Evolutionary conservation across 2,113 vertebrate species (phyloP).

Genomic region (Apistogramma diplotaenia): DNA sequence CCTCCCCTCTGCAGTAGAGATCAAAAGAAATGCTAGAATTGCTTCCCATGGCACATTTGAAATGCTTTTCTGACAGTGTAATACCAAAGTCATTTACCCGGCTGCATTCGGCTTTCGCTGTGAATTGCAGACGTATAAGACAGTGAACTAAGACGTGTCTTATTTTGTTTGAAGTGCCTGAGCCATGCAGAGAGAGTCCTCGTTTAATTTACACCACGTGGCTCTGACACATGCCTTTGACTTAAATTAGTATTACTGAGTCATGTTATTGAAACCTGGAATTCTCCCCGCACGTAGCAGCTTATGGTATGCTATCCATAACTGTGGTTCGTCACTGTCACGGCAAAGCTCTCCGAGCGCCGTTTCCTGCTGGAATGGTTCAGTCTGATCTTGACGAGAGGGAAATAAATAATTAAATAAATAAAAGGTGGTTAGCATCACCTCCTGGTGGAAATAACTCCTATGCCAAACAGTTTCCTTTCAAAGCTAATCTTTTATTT

Average conservation of each 20-base stretch:
- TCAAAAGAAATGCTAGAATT: conserved; percentile 63
- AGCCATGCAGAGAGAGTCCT: conserved; percentile 7
- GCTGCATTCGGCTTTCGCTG: conserved; percentile 38
- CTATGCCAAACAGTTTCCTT: conserved; percentile 59
- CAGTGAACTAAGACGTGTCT: too few species aligned
- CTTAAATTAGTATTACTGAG: conserved; percentile 22
- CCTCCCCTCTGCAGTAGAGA: conserved; percentile 35
- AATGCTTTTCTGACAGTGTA: conserved; percentile 54
- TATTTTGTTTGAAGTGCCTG: conserved; percentile 50
- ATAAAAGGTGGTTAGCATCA: conserved; percentile 45
- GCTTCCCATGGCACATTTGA: conserved; percentile 60
- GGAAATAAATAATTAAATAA: neutral
- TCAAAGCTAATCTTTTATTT: conserved; percentile 74
- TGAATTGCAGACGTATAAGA: conserved; percentile 36
- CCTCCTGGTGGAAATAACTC: conserved; percentile 51
- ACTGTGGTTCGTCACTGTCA: neutral
- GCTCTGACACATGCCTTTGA: conserved; percentile 19
- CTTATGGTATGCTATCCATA: neutral
- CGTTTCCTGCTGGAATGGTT: neutral
- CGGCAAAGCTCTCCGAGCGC: neutral
- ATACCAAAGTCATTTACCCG: conserved; percentile 52
- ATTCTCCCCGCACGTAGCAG: neutral
- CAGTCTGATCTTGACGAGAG: conserved; percentile 7
- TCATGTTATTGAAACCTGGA: conserved; percentile 14
- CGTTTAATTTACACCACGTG: conserved; percentile 18